Evolutionary conservation across 2,888 invertebrate genomes (phyloP).

Genomic region (Hecatera dysodea): DNA sequence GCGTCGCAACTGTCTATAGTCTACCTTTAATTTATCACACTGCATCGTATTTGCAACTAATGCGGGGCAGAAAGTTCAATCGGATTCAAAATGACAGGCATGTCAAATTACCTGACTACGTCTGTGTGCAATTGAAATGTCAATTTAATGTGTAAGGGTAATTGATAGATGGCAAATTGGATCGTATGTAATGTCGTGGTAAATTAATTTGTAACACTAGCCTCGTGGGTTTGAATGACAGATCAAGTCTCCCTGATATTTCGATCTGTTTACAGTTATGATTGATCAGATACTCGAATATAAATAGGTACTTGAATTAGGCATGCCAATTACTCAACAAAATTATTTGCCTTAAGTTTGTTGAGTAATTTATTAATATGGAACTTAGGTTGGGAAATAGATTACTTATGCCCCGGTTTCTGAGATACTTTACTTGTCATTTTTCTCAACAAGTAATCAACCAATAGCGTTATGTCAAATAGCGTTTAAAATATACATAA

Average conservation of each 20-base stretch:
- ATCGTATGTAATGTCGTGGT: background rate
- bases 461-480: too few species aligned
- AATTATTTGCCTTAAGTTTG: too few species aligned
- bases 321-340: background rate
- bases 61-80: slow-evolving; percentile 39
- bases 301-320: background rate
- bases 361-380: background rate
- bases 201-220: slow-evolving; percentile 9
- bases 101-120: background rate
- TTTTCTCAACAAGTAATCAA: too few species aligned
- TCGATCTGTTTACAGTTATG: background rate
- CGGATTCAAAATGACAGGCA: background rate
- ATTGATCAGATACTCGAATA: slow-evolving; percentile 6
- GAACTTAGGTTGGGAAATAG: background rate
- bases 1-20: background rate
- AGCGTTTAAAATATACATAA: too few species aligned
- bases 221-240: background rate
- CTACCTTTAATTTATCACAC: slow-evolving; percentile 63
- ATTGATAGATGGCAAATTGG: background rate
- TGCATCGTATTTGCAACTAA: slow-evolving; percentile 29
- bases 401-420: background rate
- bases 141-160: background rate
- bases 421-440: too few species aligned
- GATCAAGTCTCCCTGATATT: slow-evolving; percentile 6
- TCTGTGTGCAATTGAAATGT: background rate